These are phyloP conservation scores for Hylaeus anthracinus DNA, from an alignment of 1,140 invertebrate species.

Conservation along the genomic window DNA sequence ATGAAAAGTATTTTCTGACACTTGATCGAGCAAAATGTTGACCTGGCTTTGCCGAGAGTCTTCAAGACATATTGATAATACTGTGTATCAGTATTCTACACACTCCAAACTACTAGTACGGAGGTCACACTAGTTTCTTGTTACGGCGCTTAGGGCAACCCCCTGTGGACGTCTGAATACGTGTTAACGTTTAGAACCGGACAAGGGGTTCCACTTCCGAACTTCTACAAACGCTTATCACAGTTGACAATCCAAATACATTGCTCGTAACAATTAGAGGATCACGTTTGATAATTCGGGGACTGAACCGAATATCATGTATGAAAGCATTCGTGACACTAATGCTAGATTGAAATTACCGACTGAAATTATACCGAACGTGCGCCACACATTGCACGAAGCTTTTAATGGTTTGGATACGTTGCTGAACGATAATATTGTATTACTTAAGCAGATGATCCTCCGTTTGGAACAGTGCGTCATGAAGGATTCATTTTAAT, in stretches of 20 bases:
- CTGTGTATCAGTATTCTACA: neutral
- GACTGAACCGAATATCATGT: neutral
- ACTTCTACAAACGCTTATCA: neutral
- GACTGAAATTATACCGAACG: no score
- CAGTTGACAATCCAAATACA: neutral
- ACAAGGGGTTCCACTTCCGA: neutral
- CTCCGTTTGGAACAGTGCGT: no score
- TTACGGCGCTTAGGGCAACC: neutral
- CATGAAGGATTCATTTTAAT: no score
- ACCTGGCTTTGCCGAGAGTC: no score
- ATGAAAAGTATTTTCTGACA: no score
- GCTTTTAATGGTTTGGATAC: no score
- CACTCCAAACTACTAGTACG: neutral
- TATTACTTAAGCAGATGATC: no score
- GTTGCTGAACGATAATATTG: no score
- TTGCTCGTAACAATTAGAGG: neutral
- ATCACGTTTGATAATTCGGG: neutral
- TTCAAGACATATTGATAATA: neutral
- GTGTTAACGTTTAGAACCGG: neutral
- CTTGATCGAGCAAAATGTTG: no score
- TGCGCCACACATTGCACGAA: no score
- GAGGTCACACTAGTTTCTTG: neutral
- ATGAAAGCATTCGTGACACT: neutral
- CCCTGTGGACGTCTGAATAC: neutral
- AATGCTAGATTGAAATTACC: neutral